These are phyloP conservation scores for Epicampocera succincta DNA, from an alignment of 2,888 invertebrate species.

Conservation along the genomic window DNA sequence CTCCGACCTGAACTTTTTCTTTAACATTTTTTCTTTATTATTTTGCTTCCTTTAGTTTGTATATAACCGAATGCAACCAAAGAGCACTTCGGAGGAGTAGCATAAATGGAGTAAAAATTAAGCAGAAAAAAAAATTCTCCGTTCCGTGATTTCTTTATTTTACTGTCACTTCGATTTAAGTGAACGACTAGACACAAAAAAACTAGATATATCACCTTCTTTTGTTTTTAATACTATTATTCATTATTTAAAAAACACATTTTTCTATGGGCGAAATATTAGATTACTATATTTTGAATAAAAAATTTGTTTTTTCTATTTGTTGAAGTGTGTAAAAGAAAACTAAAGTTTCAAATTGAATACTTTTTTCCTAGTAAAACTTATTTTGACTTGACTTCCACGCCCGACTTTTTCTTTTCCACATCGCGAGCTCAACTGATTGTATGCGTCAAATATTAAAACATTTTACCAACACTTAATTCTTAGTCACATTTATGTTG, in stretches of 20 bases:
- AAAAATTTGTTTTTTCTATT: constrained; percentile 20
- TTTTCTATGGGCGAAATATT: constrained; percentile 21
- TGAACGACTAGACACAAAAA: constrained; percentile 21
- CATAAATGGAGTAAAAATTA: constrained; percentile 24
- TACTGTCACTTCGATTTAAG: constrained; percentile 52
- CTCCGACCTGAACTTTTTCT: constrained; percentile 34
- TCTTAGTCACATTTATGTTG: constrained; percentile 31
- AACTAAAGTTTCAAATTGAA: constrained; percentile 41
- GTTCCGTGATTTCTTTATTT: constrained; percentile 54
- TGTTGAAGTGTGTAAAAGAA: constrained; percentile 33
- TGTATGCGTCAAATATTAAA: constrained; percentile 45
- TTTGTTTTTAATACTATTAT: constrained; percentile 27
- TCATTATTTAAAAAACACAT: constrained; percentile 20
- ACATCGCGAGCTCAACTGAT: constrained; percentile 67
- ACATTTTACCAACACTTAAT: constrained; percentile 58
- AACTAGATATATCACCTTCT: constrained; percentile 42
- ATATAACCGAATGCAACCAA: constrained; percentile 71
- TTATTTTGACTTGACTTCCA: constrained; percentile 68
- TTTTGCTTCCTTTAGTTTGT: constrained; percentile 56
- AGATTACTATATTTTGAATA: constrained; percentile 40
- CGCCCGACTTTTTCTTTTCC: constrained; percentile 71
- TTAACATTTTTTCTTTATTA: constrained; percentile 17
- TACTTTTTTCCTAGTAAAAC: constrained; percentile 27
- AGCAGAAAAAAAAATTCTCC: constrained; percentile 42
- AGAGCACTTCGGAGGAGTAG: constrained; percentile 23